These are phyloP conservation scores for Alectoris magna DNA, from an alignment of 2,797 vertebrate genomes.

Conservation along the genomic window DNA sequence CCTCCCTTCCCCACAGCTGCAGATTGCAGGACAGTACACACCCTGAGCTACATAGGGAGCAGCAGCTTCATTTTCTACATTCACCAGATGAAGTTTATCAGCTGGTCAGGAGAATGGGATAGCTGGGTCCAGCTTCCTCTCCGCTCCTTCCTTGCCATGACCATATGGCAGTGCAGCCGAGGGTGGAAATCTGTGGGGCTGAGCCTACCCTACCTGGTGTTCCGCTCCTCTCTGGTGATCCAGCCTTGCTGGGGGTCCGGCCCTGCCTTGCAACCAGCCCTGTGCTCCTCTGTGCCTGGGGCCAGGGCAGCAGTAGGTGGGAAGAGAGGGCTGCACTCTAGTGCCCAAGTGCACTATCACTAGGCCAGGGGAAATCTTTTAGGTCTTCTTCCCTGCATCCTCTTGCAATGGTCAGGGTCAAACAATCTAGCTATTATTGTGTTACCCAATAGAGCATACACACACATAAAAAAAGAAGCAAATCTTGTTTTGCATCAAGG, in stretches of 20 bases:
- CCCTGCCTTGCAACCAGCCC: rapidly evolving
- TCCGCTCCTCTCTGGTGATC: neutral
- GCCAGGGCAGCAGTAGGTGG: neutral
- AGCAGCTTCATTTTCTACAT: neutral
- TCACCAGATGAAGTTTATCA: neutral
- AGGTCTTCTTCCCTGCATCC: neutral
- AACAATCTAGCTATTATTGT: conserved; percentile 43
- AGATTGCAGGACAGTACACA: rapidly evolving
- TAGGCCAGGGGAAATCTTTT: neutral
- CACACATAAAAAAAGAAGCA: neutral
- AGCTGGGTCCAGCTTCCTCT: neutral
- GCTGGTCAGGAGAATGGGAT: rapidly evolving
- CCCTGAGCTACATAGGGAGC: neutral
- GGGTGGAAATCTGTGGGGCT: neutral
- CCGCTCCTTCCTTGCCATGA: rapidly evolving
- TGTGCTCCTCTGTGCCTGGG: rapidly evolving
- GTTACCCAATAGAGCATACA: conserved; percentile 35
- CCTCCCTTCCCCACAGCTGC: conserved; percentile 9
- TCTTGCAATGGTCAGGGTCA: neutral
- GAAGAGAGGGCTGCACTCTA: neutral
- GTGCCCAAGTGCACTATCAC: rapidly evolving
- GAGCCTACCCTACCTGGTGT: rapidly evolving
- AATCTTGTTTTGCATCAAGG: conserved; percentile 60
- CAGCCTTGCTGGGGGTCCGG: neutral
- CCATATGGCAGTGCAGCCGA: rapidly evolving